Conservation (phyloP, 37 sponge, comb jelly and placozoan genomes). For the Aphrocallistes beatrix region DNA sequence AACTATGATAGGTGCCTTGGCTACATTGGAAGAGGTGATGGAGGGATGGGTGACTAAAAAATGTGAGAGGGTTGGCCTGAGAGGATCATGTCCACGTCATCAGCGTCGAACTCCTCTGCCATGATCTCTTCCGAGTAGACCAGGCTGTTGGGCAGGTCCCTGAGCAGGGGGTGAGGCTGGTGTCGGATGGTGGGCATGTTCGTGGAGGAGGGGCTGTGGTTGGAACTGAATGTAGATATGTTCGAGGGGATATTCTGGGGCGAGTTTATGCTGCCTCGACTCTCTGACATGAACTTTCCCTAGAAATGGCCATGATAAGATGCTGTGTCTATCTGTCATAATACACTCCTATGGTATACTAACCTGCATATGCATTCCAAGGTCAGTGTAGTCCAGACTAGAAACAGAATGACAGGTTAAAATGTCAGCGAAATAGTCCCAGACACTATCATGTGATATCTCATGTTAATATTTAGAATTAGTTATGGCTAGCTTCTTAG, state of each 20-base stretch:
- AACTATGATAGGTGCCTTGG: neutral
- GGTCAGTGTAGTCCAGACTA: too few species aligned
- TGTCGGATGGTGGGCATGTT: neutral
- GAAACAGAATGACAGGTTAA: too few species aligned
- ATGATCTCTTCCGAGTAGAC: neutral
- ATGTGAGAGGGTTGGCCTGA: neutral
- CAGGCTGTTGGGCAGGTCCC: neutral
- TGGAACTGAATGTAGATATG: neutral
- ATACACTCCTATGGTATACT: too few species aligned
- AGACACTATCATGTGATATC: too few species aligned
- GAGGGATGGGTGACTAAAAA: neutral
- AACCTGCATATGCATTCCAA: too few species aligned
- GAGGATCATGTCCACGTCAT: constrained; percentile 7
- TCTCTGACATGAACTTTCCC: neutral
- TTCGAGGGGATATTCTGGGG: constrained; percentile 5
- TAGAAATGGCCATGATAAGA: too few species aligned
- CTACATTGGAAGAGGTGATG: neutral
- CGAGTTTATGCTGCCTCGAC: neutral
- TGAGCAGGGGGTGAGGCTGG: neutral
- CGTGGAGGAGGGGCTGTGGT: neutral
- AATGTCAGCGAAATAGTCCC: too few species aligned
- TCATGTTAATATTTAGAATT: too few species aligned
- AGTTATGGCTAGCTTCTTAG: neutral
- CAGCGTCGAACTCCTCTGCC: neutral
- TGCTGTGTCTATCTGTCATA: too few species aligned